Evolutionary conservation across 2,113 vertebrate species (phyloP), one percentile per base, ranked within the genome.

Genomic region (Epinephelus fuscoguttatus): DNA sequence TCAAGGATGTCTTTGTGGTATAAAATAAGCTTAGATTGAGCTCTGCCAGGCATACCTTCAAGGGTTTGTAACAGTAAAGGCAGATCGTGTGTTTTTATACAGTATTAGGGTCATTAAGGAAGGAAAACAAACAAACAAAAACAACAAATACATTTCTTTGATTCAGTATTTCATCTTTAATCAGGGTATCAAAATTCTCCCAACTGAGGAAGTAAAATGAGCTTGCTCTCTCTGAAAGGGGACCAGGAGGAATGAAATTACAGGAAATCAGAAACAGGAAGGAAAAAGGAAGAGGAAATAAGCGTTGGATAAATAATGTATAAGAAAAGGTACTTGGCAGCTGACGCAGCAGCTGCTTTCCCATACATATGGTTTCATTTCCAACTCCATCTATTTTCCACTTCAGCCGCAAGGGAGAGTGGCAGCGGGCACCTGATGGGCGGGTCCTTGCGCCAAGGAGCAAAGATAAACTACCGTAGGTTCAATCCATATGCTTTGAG

Each of bases 301-400:
- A 84, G 47, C 13, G 19, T 70, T 79, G 63, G 45, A 86, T 90
- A 84, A 85, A 93, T 92, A 88, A 92, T 86, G 73, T 70, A 84
- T 50, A 67, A 87, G 70, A 80, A 85, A 89, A 57, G 74, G 68
- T 76, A 68, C 27, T 71, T n/a, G 47, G 83, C 37, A 80, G 89
- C 89, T 91, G 86, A 91, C 66, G 15, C 86, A 88, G 91, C 87
- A 86, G 85, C 89, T 78, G 86, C 73, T 37, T 70, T 80, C 42
- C 27, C 1, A 81, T 79, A 78, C 84, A 83, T 75, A 73, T 25
- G 76, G 64, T 84, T 82, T 88, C 55, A 85, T 90, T 91, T 81
- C 82, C 64, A 64, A 21, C 52, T 74, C 60, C 53, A 81, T 92
- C 82, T 42, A 61, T 86, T 84, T 89, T 62, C 84, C 80, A 75